phyloP scores from a whole-genome alignment of 2,888 invertebrate species.

The Bhutanitis thaidina region DNA sequence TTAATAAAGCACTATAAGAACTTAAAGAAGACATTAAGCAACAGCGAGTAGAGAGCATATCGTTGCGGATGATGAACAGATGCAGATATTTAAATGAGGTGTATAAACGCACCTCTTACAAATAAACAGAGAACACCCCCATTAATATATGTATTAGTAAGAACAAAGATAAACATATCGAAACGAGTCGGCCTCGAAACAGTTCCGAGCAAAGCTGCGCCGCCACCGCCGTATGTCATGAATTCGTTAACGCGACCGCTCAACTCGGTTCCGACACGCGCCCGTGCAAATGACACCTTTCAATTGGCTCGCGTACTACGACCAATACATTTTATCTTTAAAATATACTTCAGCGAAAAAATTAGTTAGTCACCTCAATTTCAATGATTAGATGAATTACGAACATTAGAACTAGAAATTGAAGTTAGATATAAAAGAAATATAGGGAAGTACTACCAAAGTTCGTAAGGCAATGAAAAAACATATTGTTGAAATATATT shows the following conservation, averaged over 20 bases:
- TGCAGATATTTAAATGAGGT: background rate
- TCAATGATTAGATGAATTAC: no score
- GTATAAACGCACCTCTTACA: background rate
- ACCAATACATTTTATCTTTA: slow-evolving; percentile 2
- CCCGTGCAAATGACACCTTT: slow-evolving; percentile 6
- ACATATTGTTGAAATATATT: no score
- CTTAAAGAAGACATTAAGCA: no score
- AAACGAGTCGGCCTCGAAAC: slow-evolving; percentile 4
- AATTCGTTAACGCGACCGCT: slow-evolving; percentile 11
- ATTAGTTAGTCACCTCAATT: background rate
- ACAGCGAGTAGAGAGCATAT: no score
- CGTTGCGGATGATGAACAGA: background rate
- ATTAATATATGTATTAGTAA: background rate
- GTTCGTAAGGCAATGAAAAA: no score
- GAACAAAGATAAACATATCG: slow-evolving; percentile 10
- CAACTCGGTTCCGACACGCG: slow-evolving; percentile 2
- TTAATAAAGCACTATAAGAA: no score
- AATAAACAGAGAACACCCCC: background rate
- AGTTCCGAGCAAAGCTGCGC: slow-evolving; percentile 1
- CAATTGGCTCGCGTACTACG: background rate
- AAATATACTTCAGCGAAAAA: background rate
- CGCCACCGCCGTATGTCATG: slow-evolving; percentile 5
- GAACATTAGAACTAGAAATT: no score
- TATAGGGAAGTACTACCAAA: no score
- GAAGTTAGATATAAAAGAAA: no score